Conservation (phyloP, 2,113 vertebrate genomes). For the Thermophis baileyi region DNA sequence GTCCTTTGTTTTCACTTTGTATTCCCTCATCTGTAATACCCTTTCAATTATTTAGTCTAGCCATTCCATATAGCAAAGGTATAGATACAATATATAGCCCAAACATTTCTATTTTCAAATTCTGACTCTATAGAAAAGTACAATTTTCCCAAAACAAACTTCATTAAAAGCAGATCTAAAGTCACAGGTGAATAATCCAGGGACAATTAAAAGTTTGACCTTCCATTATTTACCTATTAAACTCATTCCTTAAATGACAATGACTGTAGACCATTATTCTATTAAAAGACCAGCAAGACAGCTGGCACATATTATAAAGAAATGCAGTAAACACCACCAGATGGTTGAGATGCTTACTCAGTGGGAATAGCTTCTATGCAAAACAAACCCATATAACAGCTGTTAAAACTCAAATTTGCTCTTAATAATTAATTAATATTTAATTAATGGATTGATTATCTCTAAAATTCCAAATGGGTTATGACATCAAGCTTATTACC, state of each 20-base stretch:
- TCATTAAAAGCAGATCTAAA: neutral
- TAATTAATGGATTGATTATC: slow-evolving; percentile 45
- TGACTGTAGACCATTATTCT: neutral
- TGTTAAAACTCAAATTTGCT: slow-evolving; percentile 30
- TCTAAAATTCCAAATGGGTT: slow-evolving; percentile 40
- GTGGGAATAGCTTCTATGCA: slow-evolving; percentile 20
- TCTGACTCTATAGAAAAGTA: neutral
- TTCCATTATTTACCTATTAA: neutral
- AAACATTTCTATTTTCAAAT: neutral
- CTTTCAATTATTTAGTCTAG: neutral
- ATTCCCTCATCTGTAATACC: neutral
- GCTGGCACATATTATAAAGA: neutral
- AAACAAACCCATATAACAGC: slow-evolving; percentile 22
- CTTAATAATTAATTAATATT: slow-evolving; percentile 45
- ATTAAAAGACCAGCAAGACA: neutral
- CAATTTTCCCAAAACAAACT: neutral
- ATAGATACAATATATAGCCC: neutral
- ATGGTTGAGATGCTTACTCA: neutral
- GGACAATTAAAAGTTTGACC: neutral
- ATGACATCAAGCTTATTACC: slow-evolving; percentile 13
- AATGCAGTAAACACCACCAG: slow-evolving; percentile 24
- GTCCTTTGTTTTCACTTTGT: neutral
- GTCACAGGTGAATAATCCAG: neutral
- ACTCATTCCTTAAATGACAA: neutral
- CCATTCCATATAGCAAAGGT: neutral